Base-by-base conservation (phyloP, 2,888 invertebrate genomes). In the Heliconius hortense region DNA sequence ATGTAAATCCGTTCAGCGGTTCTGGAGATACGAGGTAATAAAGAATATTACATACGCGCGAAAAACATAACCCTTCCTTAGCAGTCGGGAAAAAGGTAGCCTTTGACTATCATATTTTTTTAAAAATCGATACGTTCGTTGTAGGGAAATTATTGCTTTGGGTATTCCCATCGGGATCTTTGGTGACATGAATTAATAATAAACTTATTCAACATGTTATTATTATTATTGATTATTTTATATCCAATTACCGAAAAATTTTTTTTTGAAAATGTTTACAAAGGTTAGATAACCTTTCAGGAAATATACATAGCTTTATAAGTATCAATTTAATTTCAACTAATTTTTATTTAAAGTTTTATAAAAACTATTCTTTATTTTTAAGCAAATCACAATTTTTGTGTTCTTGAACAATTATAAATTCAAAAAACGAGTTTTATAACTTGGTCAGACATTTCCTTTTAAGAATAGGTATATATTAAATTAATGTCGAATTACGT, bases 381-480 rank as follows among this genome's bases (percentile, higher is more conserved):
- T 24, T 7, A 26, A 24, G 1, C 35, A 35, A 66, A 21, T 39
- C 66, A 39, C n/a, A 18, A 26, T 66, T n/a, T 64, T 39, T n/a
- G 39, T 39, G 31, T 31, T 21, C n/a, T 31, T 56, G n/a, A 48
- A 56, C 13, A 69, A 31, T 69, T 31, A 69, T 31, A 56, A 26
- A 69, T 69, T 56, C 56, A 13, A 31, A 69, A 69, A 69, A 69
- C 69, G 15, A 69, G 69, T 69, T 69, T 69, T 53, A 24, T 21
- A 69, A 31, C n/a, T n/a, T 69, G 69, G 31, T 35, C n/a, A n/a
- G n/a, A 31, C 56, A 56, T 68, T 53, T 53, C 28, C 21, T 53
- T 56, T 56, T 31, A 31, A 56, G 69, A 69, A 39, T n/a, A n/a
- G n/a, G n/a, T n/a, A 66, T 39, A 66, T 66, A 31, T 69, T 3